phyloP scores from a whole-genome alignment of 2,113 vertebrate genomes.

The Varanus salvator region DNA sequence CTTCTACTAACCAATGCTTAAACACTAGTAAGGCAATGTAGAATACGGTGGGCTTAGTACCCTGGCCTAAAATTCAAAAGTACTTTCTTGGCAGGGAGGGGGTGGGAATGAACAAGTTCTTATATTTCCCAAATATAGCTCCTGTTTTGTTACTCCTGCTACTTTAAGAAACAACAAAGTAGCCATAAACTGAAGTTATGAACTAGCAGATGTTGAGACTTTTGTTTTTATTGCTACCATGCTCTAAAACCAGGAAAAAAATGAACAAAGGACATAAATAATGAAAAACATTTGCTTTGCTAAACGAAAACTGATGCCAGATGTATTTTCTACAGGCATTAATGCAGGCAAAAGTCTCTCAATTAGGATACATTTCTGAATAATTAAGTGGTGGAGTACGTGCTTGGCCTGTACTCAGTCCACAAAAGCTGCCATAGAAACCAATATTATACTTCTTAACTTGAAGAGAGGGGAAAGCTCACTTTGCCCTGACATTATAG shows the following conservation, averaged over 20 bases:
- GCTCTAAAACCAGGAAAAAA: not conserved
- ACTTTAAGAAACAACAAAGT: not conserved
- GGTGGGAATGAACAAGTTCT: not conserved
- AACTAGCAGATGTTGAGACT: not conserved
- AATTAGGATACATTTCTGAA: conserved; percentile 48
- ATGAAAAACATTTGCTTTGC: not conserved
- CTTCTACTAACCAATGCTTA: not conserved
- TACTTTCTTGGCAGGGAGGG: not conserved
- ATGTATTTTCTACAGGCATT: not conserved
- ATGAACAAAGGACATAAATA: not conserved
- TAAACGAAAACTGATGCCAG: not conserved
- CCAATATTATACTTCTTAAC: conserved; percentile 14
- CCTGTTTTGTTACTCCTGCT: not conserved
- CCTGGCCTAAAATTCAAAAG: not conserved
- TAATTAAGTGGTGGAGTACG: conserved; percentile 3
- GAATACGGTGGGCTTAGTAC: not conserved
- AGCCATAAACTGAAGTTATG: not conserved
- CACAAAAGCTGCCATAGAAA: conserved; percentile 19
- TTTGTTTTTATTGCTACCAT: not conserved
- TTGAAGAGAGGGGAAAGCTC: not conserved
- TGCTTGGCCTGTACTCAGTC: conserved; percentile 24
- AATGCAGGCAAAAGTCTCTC: conserved; percentile 11
- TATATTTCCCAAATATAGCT: not conserved
- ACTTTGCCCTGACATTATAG: rapidly evolving
- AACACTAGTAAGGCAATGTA: not conserved